phyloP scores from a whole-genome alignment of 2,113 vertebrate genomes.

The Acrocephalus kingi region DNA sequence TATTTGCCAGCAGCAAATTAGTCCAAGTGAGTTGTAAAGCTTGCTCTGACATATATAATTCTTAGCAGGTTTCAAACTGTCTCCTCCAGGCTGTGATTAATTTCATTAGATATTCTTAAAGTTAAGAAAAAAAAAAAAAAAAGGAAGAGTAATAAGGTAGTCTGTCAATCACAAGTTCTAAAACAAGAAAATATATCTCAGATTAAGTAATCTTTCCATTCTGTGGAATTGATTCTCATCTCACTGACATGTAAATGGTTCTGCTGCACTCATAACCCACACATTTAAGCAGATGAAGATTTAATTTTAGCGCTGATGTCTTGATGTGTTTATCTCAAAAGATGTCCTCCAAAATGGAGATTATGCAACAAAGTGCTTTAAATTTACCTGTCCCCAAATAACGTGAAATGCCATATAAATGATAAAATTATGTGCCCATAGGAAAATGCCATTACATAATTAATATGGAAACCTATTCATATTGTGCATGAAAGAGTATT shows the following conservation, averaged over 20 bases:
- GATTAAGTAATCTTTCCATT: constrained; percentile 39
- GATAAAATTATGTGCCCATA: not conserved
- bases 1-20: constrained; percentile 71
- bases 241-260: not conserved
- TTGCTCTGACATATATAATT: constrained; percentile 67
- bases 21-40: constrained; percentile 69
- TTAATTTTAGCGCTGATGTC: not conserved
- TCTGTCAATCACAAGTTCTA: constrained; percentile 51
- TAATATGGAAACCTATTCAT: not conserved
- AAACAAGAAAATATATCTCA: not conserved
- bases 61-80: constrained; percentile 63
- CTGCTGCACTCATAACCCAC: not conserved
- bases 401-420: not conserved
- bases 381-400: not conserved
- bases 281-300: not conserved
- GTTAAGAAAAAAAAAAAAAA: not conserved
- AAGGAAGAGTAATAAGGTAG: constrained; percentile 37
- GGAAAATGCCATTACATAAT: not conserved
- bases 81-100: constrained; percentile 71
- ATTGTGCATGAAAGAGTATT: not conserved
- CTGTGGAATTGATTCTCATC: not conserved
- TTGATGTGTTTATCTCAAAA: not conserved
- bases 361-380: not conserved
- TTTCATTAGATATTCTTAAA: constrained; percentile 67
- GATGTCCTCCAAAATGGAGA: not conserved